Evolutionary conservation across 2,797 vertebrate species (phyloP), one percentile per base, ranked within the genome.

Genomic region (Epinephelus awoara): DNA sequence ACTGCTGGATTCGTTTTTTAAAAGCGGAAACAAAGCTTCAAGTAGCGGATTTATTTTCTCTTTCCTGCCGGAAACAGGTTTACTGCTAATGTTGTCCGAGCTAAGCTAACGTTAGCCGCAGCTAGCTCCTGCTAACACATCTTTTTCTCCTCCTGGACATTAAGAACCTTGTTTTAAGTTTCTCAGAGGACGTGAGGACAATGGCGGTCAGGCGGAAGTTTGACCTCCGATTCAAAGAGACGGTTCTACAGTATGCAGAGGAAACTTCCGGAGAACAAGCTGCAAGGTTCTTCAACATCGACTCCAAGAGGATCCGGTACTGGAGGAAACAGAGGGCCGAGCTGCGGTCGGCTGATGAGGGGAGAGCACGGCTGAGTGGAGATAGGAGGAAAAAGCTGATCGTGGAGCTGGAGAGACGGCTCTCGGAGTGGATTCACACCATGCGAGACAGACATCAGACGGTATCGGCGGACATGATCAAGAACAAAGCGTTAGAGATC

Each of bases 401-500:
- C 40, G 3, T 13, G 42, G 72, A 64, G 71, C 11, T 51, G 12
- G 57, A 72, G 27, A 11, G 7, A 5, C 8, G n/a, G 59, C 70
- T 72, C 7, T 63, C 38, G 5, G 61, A 74, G 23, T 74, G 59
- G 71, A 55, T 63, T 46, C 29, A 27, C 25, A 15, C 34, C 17
- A 40, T 54, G 38, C 5, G 23, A 13, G 40, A 21, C 19, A 57
- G 46, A 47, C 51, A 19, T 5, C 34, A 21, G 15, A 1, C 13
- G 6, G 71, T 64, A 5, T 55, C 59, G 1, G 44, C 49, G 29
- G 62, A 63, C 27, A 72, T 46, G 21, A 73, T 73, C 1, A 18
- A 55, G 17, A 64, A 55, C 15, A 62, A 50, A 27, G 69, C 69
- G 15, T 12, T 52, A 21, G 57, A 51, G 57, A 42, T 68, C 66